Conservation (phyloP, 2,888 invertebrate genomes). For the Eupelmus urozonus region DNA sequence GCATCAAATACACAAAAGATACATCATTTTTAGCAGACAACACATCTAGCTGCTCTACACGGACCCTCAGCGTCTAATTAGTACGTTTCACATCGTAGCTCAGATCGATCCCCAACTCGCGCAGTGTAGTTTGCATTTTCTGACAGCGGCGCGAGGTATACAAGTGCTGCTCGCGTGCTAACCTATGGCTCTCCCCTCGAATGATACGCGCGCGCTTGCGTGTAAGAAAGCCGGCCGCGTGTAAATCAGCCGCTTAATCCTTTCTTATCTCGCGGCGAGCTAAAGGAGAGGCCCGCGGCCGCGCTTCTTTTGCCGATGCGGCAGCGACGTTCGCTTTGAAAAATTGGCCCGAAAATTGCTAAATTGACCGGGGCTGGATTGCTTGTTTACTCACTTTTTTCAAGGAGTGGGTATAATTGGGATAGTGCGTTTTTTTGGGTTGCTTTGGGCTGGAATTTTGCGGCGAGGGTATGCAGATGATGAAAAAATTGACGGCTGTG, state of each 20-base stretch:
- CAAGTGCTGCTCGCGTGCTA: background rate
- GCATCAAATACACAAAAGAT: background rate
- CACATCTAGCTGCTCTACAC: background rate
- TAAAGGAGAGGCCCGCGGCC: too few species aligned
- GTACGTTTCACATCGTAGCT: background rate
- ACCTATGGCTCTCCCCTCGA: background rate
- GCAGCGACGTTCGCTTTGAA: too few species aligned
- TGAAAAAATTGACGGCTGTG: too few species aligned
- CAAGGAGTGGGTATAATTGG: too few species aligned
- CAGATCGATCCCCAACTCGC: background rate
- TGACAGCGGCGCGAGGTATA: background rate
- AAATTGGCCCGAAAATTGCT: too few species aligned
- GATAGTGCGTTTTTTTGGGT: too few species aligned
- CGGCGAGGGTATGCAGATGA: too few species aligned
- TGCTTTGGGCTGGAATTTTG: too few species aligned
- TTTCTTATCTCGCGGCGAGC: conserved; percentile 50
- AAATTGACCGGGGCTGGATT: too few species aligned
- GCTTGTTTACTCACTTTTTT: too few species aligned
- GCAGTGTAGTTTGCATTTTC: background rate
- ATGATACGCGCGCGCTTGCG: conserved; percentile 16
- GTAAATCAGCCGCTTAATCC: conserved; percentile 72
- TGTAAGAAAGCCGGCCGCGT: conserved; percentile 30
- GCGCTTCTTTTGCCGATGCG: too few species aligned
- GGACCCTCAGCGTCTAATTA: background rate
- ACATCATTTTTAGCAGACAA: background rate